Evolutionary conservation across 2,113 vertebrate genomes (phyloP).

Genomic region (Oreocharis arfaki): DNA sequence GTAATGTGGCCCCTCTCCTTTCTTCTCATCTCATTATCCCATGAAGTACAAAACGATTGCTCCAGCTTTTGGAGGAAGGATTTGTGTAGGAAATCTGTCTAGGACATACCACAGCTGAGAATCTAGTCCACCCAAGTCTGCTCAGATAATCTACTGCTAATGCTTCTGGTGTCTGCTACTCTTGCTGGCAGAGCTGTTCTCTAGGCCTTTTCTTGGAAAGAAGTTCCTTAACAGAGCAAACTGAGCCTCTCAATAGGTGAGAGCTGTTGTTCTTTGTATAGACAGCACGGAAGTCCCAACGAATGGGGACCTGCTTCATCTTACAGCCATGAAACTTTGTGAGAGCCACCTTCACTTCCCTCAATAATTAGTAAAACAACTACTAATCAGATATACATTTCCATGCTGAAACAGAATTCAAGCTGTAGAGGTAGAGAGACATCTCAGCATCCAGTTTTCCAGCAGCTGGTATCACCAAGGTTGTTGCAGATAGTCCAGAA

Average conservation of each 20-base stretch:
- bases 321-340: background rate
- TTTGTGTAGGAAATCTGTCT: background rate
- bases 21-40: background rate
- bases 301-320: background rate
- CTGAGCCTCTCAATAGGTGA: background rate
- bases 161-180: background rate
- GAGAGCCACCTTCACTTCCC: background rate
- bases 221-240: background rate
- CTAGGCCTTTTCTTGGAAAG: background rate
- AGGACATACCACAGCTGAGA: background rate
- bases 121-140: background rate
- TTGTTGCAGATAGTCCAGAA: background rate
- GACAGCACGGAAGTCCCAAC: background rate
- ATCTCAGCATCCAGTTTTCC: background rate
- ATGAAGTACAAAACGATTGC: background rate
- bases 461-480: background rate
- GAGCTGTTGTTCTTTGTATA: background rate
- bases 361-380: background rate
- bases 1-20: background rate
- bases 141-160: background rate
- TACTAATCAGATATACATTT: background rate
- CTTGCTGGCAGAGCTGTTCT: background rate
- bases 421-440: background rate
- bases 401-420: background rate
- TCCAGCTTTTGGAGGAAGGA: background rate